Conservation (phyloP, 2,113 vertebrate genomes). For the Sphyrna mokarran region DNA sequence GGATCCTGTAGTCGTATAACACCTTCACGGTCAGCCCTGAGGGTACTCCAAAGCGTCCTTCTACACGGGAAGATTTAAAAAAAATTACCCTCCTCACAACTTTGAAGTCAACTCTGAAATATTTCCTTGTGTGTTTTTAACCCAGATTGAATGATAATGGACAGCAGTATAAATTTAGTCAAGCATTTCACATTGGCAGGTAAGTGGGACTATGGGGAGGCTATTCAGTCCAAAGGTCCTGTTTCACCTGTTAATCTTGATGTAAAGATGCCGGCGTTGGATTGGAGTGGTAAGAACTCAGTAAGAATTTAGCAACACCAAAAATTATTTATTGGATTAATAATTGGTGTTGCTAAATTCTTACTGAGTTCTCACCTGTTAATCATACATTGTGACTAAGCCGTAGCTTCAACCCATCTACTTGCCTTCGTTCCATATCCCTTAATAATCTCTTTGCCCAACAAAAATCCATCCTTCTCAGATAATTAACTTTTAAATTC, state of each 20-base stretch:
- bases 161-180: not conserved
- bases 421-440: not conserved
- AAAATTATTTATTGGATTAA: too few species aligned
- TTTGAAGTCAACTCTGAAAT: not conserved
- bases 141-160: not conserved
- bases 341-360: too few species aligned
- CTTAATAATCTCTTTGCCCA: not conserved
- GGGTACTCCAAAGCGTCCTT: not conserved
- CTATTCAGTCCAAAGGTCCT: not conserved
- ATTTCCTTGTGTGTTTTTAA: not conserved
- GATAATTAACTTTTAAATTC: too few species aligned
- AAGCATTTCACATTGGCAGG: not conserved
- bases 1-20: not conserved
- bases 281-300: too few species aligned
- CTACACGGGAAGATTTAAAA: not conserved
- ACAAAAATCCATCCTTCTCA: not conserved
- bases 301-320: too few species aligned
- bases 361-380: too few species aligned
- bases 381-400: not conserved
- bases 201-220: not conserved
- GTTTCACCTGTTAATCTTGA: not conserved
- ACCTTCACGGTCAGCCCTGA: too few species aligned
- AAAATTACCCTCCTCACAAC: not conserved
- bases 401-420: not conserved
- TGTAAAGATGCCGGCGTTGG: too few species aligned